Evolutionary conservation across 1,140 invertebrate species (phyloP), one percentile per base, ranked within the genome.

Genomic region (Venturia canescens): DNA sequence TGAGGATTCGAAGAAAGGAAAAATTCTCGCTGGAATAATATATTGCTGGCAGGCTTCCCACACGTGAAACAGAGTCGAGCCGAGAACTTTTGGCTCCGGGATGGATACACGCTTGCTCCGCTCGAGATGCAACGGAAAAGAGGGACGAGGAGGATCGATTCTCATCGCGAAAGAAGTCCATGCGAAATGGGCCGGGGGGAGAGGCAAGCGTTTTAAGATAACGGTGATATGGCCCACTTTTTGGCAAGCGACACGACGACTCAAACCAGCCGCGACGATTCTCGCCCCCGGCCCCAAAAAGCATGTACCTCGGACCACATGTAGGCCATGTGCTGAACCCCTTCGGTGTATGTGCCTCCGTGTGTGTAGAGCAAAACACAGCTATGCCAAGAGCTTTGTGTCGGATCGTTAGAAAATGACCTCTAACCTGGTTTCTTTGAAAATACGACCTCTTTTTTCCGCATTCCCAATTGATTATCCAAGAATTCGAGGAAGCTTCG

Each of bases 71-170:
- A n/a, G 15, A 63, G 67, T 69, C 29, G 16, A 69, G 4, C 34
- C n/a, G 13, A 69, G 67, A 69, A 69, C 16, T 69, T 5, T 31
- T 69, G 67, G 60, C 60, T 63, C 5, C 6, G 18, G n/a, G 60
- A 63, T 27, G 21, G 21, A 44, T 11, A 44, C 38, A n/a, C n/a
- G n/a, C n/a, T 27, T 3, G 60, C 26, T 31, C 11, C 29, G n/a
- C 1, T 44, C 4, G 50, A 53, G 34, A 48, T 71, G 69, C 34
- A 27, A 48, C 71, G 71, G 13, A 27, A 29, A 27, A 50, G 71
- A 74, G 71, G 44, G 71, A 50, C 26, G 48, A 50, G 50, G n/a
- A 29, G 26, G 44, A 74, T 74, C 71, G 71, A 74, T 74, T 29
- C 44, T 53, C 71, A 74, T 74, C 71, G 71, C 9, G 71, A 53